Evolutionary conservation across 2,888 invertebrate genomes (phyloP).

Genomic region (Isoperla grammatica): DNA sequence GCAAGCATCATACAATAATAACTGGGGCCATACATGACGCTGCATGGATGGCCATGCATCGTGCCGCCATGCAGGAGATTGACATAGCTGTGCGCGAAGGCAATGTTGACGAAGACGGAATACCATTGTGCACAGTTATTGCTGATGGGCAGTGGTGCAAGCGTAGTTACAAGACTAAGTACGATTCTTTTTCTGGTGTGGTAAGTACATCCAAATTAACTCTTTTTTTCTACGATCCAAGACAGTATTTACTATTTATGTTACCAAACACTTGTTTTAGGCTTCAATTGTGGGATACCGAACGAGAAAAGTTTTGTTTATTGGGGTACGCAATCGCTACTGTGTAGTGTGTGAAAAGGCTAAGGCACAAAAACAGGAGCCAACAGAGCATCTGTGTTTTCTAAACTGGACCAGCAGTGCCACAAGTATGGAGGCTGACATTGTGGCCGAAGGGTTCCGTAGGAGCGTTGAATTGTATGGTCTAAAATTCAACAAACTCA

Average conservation of each 20-base stretch:
- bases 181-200: slow-evolving; percentile 28
- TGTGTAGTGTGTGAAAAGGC: slow-evolving; percentile 17
- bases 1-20: no score
- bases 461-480: no score
- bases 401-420: slow-evolving; percentile 1
- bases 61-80: slow-evolving; percentile 20
- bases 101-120: slow-evolving; percentile 31
- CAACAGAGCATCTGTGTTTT: background rate
- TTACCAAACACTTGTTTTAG: no score
- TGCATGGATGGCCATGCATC: background rate
- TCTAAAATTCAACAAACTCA: no score
- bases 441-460: no score
- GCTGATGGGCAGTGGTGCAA: slow-evolving; percentile 36
- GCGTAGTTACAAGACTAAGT: slow-evolving; percentile 32
- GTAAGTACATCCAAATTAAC: no score
- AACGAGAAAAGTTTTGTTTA: slow-evolving; percentile 20
- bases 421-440: no score
- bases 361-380: background rate
- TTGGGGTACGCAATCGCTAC: slow-evolving; percentile 20
- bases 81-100: slow-evolving; percentile 31
- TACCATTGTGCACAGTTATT: slow-evolving; percentile 34
- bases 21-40: background rate
- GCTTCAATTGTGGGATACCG: slow-evolving; percentile 25
- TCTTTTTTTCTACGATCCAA: no score
- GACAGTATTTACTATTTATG: no score